A percentile compares a stretch with the other conserved stretches of the same genome.
Evolutionary conservation across 2,797 vertebrate species (phyloP).

Genomic region (Setipinna tenuifilis): DNA sequence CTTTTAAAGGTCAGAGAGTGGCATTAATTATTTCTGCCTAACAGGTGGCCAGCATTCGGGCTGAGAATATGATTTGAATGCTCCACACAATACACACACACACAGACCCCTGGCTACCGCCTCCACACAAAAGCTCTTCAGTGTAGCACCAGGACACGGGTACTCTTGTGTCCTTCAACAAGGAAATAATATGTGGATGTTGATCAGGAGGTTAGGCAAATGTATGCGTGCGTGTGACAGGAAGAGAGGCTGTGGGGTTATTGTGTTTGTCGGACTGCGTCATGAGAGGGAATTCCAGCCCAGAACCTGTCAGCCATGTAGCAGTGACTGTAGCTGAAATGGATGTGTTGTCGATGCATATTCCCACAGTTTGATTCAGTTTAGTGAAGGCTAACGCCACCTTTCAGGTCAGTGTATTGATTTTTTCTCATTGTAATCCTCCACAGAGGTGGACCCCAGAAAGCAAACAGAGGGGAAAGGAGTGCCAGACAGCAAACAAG

Average conservation of each 20-base stretch:
- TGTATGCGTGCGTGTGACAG: background rate
- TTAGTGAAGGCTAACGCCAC: background rate
- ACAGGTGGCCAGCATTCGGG: constrained; percentile 48
- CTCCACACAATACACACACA: background rate
- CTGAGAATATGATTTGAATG: constrained; percentile 29
- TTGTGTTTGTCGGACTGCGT: background rate
- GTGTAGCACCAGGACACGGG: background rate
- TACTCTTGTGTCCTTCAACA: background rate
- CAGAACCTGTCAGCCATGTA: background rate
- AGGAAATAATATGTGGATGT: background rate
- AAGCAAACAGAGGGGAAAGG: background rate
- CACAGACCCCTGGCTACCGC: background rate
- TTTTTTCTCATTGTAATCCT: background rate
- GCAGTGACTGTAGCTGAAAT: background rate
- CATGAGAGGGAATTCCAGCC: background rate
- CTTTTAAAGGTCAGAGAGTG: constrained; percentile 40
- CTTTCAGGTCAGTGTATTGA: background rate
- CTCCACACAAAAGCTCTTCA: background rate
- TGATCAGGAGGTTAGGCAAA: background rate
- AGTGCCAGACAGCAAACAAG: background rate
- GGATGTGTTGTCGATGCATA: background rate
- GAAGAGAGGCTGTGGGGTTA: background rate
- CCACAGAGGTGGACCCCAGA: background rate
- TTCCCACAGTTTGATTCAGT: background rate
- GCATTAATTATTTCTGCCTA: constrained; percentile 46